Evolutionary conservation across 2,113 vertebrate species (phyloP).

Genomic region (Sturnira hondurensis): DNA sequence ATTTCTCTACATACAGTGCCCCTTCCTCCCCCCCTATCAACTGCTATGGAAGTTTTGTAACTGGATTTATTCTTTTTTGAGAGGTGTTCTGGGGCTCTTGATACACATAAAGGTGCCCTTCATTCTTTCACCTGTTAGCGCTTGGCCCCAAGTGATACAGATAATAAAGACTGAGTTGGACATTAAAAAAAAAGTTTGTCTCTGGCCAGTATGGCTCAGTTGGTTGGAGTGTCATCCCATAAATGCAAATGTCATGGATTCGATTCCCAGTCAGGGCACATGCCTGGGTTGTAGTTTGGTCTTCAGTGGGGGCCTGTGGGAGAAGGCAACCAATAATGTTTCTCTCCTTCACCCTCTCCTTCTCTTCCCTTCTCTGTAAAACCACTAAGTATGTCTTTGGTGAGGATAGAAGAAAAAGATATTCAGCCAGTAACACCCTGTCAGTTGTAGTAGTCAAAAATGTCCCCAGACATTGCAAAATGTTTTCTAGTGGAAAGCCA

Average conservation of each 20-base stretch:
- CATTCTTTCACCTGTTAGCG: background rate
- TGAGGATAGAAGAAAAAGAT: too few species aligned
- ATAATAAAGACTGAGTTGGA: constrained; percentile 72
- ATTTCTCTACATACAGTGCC: background rate
- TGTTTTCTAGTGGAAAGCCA: background rate
- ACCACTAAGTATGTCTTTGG: too few species aligned
- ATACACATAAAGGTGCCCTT: background rate
- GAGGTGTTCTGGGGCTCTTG: background rate
- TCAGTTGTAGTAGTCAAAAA: background rate
- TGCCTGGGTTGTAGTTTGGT: too few species aligned
- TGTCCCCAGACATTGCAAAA: background rate
- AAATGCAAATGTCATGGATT: too few species aligned
- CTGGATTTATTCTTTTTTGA: constrained; percentile 43
- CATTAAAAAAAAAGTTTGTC: background rate
- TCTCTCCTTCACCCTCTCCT: too few species aligned
- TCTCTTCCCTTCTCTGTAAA: too few species aligned
- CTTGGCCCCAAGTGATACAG: constrained; percentile 24
- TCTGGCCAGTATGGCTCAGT: too few species aligned
- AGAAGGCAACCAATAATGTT: too few species aligned
- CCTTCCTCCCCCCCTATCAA: background rate
- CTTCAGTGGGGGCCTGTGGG: too few species aligned
- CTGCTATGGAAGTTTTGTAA: constrained; percentile 20
- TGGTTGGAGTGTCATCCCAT: too few species aligned
- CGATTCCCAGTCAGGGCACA: too few species aligned
- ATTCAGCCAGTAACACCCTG: background rate